Conservation (phyloP, 2,113 vertebrate genomes). For the Crotalus horridus region DNA sequence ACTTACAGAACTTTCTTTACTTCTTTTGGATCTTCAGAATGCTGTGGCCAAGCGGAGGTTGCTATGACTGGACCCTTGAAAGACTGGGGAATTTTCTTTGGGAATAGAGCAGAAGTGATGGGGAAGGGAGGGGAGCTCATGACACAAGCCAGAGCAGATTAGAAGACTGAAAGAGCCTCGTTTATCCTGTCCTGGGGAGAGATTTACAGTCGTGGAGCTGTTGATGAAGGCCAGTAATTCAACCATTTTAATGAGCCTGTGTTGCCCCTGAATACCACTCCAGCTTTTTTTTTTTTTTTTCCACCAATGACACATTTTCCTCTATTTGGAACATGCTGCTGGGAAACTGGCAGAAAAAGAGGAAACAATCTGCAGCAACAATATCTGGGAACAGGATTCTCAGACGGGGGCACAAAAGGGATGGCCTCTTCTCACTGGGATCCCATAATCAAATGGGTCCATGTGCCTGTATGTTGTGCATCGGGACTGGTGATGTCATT, state of each 20-base stretch:
- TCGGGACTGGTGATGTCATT: background rate
- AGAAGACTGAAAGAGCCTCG: constrained; percentile 10
- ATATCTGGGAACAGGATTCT: constrained; percentile 6
- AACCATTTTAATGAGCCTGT: constrained; percentile 37
- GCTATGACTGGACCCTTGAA: background rate
- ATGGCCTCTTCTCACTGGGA: background rate
- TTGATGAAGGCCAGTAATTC: constrained; percentile 47
- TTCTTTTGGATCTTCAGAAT: background rate
- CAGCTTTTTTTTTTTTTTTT: background rate
- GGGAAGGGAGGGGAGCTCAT: constrained; percentile 14
- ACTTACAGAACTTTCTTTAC: background rate
- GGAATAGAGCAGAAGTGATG: constrained; percentile 16
- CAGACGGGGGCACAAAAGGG: background rate
- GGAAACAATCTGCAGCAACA: constrained; percentile 13
- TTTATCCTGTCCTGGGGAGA: constrained; percentile 37
- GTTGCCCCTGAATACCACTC: constrained; percentile 21
- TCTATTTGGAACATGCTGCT: constrained; percentile 36
- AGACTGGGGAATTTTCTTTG: background rate
- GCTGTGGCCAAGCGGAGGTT: background rate
- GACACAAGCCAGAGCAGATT: constrained; percentile 32
- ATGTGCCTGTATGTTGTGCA: background rate
- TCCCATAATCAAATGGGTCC: background rate
- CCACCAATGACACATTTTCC: constrained; percentile 26
- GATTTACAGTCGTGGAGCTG: constrained; percentile 40
- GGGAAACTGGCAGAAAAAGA: constrained; percentile 19